Conservation (phyloP, 2,888 invertebrate genomes). For the Xestia rhomboidea region DNA sequence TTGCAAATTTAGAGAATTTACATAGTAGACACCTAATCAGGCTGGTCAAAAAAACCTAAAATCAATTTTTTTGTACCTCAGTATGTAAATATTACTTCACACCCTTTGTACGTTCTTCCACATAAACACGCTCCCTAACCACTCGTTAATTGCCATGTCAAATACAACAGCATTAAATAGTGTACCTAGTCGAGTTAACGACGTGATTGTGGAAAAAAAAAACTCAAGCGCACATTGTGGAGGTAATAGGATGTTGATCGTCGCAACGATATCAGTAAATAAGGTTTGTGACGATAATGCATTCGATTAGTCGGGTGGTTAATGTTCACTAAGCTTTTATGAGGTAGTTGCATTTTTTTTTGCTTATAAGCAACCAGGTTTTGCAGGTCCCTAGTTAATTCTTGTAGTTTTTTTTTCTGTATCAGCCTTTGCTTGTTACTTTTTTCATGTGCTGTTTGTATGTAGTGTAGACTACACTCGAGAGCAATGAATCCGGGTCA, state of each 20-base stretch:
- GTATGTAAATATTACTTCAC: no score
- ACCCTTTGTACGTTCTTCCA: background rate
- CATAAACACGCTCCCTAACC: background rate
- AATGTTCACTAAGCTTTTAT: constrained; percentile 38
- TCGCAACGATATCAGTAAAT: constrained; percentile 59
- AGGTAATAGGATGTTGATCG: constrained; percentile 58
- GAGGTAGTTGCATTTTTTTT: background rate
- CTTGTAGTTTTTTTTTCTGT: background rate
- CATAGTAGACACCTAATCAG: no score
- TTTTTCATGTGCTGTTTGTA: background rate
- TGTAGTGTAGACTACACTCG: no score
- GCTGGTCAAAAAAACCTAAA: no score
- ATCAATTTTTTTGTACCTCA: no score
- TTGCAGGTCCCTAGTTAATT: background rate
- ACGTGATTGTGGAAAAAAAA: constrained; percentile 59
- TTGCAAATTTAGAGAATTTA: no score
- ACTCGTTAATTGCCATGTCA: constrained; percentile 64
- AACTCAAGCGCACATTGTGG: constrained; percentile 38
- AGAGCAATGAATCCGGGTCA: no score
- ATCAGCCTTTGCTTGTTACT: background rate
- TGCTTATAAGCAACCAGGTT: background rate
- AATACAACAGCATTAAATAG: constrained; percentile 62
- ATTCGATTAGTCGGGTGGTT: constrained; percentile 45
- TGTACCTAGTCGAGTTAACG: constrained; percentile 51
- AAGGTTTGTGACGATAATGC: constrained; percentile 53